Conservation (phyloP, 1,140 invertebrate genomes). For the Melitaea cinxia region DNA sequence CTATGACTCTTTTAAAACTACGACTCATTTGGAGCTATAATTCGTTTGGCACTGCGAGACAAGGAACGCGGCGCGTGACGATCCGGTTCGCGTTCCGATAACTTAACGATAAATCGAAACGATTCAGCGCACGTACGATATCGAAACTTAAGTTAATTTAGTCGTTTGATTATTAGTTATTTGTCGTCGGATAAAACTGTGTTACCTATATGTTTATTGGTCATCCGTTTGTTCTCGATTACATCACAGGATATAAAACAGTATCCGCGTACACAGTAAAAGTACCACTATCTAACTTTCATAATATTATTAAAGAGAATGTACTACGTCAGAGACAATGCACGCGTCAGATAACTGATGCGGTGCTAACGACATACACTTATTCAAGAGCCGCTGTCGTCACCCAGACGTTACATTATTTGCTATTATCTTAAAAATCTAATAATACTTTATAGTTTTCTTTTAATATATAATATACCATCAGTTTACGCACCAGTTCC, state of each 20-base stretch:
- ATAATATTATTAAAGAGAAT: slow-evolving; percentile 6
- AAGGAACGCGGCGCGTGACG: too few species aligned
- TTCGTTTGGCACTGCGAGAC: too few species aligned
- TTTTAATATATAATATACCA: too few species aligned
- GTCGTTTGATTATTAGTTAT: too few species aligned
- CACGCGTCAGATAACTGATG: not conserved
- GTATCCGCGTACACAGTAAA: slow-evolving; percentile 4
- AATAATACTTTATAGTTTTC: too few species aligned
- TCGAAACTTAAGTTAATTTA: too few species aligned
- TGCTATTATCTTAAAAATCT: not conserved
- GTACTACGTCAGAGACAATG: not conserved
- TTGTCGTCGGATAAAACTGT: not conserved
- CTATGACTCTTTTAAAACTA: too few species aligned
- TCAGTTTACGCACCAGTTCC: too few species aligned
- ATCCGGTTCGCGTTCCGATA: too few species aligned
- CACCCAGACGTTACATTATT: not conserved
- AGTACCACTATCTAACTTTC: slow-evolving; percentile 18
- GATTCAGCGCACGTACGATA: too few species aligned
- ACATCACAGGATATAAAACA: not conserved
- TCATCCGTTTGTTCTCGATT: not conserved
- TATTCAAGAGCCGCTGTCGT: not conserved
- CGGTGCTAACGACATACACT: not conserved
- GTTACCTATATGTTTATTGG: not conserved
- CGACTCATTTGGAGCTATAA: not conserved
- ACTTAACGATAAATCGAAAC: too few species aligned